phyloP scores from a whole-genome alignment of 1,140 invertebrate species.

The Caenorhabditis inopinata region DNA sequence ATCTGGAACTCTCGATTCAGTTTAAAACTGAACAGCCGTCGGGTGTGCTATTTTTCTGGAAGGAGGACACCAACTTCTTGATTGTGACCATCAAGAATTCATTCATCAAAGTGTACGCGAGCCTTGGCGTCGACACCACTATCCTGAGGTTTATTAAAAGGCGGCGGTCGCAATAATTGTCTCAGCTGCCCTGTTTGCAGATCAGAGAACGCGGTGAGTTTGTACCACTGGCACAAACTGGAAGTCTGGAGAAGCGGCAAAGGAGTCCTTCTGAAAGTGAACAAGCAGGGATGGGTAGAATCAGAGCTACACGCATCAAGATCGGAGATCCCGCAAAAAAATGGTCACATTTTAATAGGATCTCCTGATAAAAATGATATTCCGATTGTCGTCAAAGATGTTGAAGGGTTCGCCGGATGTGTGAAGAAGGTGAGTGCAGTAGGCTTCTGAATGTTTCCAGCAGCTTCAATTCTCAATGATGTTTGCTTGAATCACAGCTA shows the following conservation, averaged over 20 bases:
- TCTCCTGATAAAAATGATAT: not conserved
- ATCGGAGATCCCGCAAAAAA: not conserved
- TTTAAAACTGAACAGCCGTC: slow-evolving; percentile 15
- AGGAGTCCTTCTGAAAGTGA: slow-evolving; percentile 34
- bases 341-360: slow-evolving; percentile 8
- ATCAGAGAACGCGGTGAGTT: slow-evolving; percentile 25
- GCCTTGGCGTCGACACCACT: slow-evolving; percentile 5
- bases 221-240: slow-evolving; percentile 35
- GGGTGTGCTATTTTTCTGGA: slow-evolving; percentile 29
- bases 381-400: not conserved
- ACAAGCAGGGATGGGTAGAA: slow-evolving; percentile 35
- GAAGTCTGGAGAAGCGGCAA: slow-evolving; percentile 38
- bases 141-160: not conserved
- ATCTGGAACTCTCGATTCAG: slow-evolving; percentile 24
- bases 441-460: no score
- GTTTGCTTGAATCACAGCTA: no score
- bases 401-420: slow-evolving; percentile 30
- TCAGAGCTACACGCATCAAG: slow-evolving; percentile 4
- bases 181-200: no score
- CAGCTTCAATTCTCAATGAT: no score
- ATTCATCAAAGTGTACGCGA: slow-evolving; percentile 20
- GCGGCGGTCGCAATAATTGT: no score
- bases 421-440: slow-evolving; percentile 12
- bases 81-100: not conserved
- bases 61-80: not conserved